Evolutionary conservation across 2,888 invertebrate species (phyloP).

Genomic region (Erebia palarica): DNA sequence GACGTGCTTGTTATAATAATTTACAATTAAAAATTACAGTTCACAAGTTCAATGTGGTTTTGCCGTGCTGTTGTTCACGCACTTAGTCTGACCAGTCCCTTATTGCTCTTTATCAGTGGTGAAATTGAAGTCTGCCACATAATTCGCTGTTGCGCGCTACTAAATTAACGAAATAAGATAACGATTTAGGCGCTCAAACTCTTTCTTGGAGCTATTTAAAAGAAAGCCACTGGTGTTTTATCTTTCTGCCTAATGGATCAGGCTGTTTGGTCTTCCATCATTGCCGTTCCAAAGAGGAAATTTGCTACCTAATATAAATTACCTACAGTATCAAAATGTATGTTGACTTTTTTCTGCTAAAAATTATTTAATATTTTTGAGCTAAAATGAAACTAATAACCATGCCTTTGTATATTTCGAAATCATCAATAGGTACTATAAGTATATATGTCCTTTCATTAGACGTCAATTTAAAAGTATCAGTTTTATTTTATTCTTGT

Average conservation of each 20-base stretch:
- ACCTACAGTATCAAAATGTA: background rate
- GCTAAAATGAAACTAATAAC: too few species aligned
- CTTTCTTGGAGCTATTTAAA: constrained; percentile 20
- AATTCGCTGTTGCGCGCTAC: constrained; percentile 30
- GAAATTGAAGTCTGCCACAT: constrained; percentile 36
- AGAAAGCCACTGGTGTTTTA: constrained; percentile 25
- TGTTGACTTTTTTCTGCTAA: background rate
- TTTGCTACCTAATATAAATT: background rate
- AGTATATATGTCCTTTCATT: too few species aligned
- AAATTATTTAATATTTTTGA: too few species aligned
- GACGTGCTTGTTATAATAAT: too few species aligned
- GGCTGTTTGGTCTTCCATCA: too few species aligned
- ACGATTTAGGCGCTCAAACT: constrained; percentile 32
- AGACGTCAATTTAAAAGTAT: too few species aligned
- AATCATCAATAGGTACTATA: too few species aligned
- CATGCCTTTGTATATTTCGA: too few species aligned
- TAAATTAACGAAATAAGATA: constrained; percentile 34
- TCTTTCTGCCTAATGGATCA: background rate
- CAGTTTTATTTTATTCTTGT: too few species aligned
- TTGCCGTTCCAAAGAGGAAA: too few species aligned
- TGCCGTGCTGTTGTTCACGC: background rate
- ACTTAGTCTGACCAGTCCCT: background rate
- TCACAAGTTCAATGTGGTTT: background rate
- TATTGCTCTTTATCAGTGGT: constrained; percentile 39
- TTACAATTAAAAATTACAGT: background rate